phyloP scores from a whole-genome alignment of 1,140 invertebrate species.

The Calosoma granatense region DNA sequence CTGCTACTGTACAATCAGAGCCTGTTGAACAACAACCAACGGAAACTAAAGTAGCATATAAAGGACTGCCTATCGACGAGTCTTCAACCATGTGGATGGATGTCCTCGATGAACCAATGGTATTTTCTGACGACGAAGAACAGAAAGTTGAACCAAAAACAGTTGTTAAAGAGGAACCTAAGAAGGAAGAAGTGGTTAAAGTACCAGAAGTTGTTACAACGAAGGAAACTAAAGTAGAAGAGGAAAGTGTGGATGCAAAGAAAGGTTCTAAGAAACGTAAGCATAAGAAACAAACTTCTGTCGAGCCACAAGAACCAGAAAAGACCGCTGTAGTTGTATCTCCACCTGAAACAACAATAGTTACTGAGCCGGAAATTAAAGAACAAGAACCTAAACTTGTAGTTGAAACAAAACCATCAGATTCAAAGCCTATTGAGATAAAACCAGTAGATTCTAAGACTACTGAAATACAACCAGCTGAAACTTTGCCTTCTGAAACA shows the following conservation, averaged over 20 bases:
- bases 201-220: neutral
- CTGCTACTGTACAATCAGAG: too few species aligned
- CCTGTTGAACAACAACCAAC: neutral
- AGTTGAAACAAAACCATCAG: neutral
- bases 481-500: too few species aligned
- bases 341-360: neutral
- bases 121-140: constrained; percentile 24
- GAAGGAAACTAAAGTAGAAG: neutral
- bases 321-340: neutral
- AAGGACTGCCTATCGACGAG: constrained; percentile 38
- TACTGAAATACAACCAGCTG: neutral
- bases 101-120: constrained; percentile 41
- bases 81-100: constrained; percentile 39
- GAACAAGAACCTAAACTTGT: neutral
- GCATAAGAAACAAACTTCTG: neutral
- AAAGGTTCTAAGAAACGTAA: neutral
- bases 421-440: neutral
- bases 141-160: neutral
- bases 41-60: constrained; percentile 24
- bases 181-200: constrained; percentile 15
- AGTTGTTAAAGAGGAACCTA: neutral
- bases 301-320: neutral
- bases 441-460: neutral
- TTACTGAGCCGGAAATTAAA: neutral
- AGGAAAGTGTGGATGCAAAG: neutral